Evolutionary conservation across 2,888 invertebrate species (phyloP).

Genomic region (Aspidiotus rigidus): DNA sequence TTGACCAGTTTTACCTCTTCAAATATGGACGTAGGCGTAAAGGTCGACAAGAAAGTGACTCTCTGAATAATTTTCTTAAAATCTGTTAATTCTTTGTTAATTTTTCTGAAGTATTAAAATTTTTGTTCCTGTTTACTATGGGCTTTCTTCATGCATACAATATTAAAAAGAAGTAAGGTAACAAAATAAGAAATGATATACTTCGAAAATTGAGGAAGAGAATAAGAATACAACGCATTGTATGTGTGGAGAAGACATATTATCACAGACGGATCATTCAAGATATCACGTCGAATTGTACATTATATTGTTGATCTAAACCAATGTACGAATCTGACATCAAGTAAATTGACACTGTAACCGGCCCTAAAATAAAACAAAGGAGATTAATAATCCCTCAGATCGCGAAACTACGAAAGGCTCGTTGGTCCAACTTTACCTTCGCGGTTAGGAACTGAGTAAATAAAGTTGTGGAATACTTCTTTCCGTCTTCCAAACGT

Average conservation of each 20-base stretch:
- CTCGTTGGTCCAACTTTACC: background rate
- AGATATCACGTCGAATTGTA: conserved; percentile 44
- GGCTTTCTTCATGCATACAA: too few relatives aligned
- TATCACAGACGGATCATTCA: background rate
- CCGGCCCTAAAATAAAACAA: conserved; percentile 50
- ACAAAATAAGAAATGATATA: too few relatives aligned
- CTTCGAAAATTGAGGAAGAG: too few relatives aligned
- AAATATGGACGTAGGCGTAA: background rate
- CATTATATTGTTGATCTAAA: conserved; percentile 76
- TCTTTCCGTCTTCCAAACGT: conserved; percentile 40
- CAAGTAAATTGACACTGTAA: conserved; percentile 68
- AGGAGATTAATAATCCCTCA: background rate
- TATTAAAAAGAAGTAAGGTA: too few relatives aligned
- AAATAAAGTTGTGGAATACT: conserved; percentile 24
- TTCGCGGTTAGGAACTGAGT: conserved; percentile 10
- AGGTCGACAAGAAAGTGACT: background rate
- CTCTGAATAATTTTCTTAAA: background rate
- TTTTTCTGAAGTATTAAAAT: background rate
- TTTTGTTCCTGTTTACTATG: background rate
- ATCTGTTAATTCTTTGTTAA: background rate
- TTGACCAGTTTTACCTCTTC: background rate
- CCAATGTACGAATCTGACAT: conserved; percentile 90
- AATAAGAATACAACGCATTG: too few relatives aligned
- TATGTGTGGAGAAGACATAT: too few relatives aligned
- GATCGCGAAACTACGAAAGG: background rate